These are phyloP conservation scores for Chloroceryle amazona DNA, from an alignment of 2,797 vertebrate genomes.

Conservation along the genomic window DNA sequence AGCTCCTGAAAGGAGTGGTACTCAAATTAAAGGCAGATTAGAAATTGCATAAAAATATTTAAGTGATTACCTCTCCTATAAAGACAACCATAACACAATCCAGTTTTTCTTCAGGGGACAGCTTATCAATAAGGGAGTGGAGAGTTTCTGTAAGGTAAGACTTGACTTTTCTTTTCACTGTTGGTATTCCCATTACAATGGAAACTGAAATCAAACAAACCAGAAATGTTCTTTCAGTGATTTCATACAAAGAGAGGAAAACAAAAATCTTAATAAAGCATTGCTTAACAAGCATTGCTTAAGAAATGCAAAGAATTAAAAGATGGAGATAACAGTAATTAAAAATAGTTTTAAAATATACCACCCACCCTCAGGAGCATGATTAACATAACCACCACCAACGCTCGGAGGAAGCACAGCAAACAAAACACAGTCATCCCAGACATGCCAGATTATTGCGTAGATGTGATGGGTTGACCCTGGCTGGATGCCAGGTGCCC, in stretches of 20 bases:
- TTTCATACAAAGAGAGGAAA: not conserved
- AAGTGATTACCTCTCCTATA: slow-evolving; percentile 93
- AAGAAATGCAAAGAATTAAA: not conserved
- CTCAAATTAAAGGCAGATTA: not conserved
- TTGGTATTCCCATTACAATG: slow-evolving; percentile 99
- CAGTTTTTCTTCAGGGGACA: slow-evolving; percentile 94
- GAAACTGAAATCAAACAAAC: slow-evolving; percentile 88
- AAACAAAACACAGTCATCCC: not conserved
- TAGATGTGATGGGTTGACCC: not conserved
- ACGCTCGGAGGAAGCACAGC: not conserved
- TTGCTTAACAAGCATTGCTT: not conserved
- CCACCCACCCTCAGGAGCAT: not conserved
- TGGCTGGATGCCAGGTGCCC: not conserved
- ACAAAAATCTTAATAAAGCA: not conserved
- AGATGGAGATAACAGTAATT: not conserved
- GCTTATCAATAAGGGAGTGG: slow-evolving; percentile 95
- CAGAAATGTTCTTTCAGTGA: slow-evolving; percentile 48
- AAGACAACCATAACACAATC: slow-evolving; percentile 98
- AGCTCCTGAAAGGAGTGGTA: not conserved
- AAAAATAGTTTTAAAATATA: not conserved
- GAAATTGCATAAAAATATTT: not conserved
- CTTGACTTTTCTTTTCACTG: slow-evolving; percentile 98
- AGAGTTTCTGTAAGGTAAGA: slow-evolving; percentile 97
- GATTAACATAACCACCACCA: not conserved
- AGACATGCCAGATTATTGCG: not conserved